Conservation (phyloP, 2,888 invertebrate genomes). For the Macropis europaea region DNA sequence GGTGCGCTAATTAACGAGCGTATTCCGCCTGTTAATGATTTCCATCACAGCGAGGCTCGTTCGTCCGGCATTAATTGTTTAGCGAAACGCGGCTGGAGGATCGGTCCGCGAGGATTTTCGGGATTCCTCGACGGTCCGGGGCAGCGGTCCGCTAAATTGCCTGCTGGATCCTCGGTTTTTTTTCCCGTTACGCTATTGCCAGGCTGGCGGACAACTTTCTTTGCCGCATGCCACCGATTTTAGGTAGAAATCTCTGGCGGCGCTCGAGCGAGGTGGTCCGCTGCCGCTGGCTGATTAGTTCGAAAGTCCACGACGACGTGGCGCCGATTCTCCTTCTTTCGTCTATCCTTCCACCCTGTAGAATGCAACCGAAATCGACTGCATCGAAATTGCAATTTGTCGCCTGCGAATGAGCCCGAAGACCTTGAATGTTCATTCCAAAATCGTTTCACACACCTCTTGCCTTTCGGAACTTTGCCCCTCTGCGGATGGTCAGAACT, state of each 20-base stretch:
- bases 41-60: constrained; percentile 29
- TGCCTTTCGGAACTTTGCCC: no score
- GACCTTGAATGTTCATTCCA: no score
- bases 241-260: constrained; percentile 49
- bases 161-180: constrained; percentile 7
- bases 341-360: neutral
- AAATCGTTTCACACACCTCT: no score
- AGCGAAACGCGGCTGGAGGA: constrained; percentile 1
- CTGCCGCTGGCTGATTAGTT: constrained; percentile 25
- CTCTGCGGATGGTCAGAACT: no score
- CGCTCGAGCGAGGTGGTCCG: constrained; percentile 61
- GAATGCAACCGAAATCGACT: no score
- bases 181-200: constrained; percentile 36
- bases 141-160: constrained; percentile 35
- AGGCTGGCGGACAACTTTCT: constrained; percentile 57
- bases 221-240: constrained; percentile 64
- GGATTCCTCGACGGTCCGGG: constrained; percentile 5
- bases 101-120: neutral
- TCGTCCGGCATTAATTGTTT: constrained; percentile 36
- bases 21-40: constrained; percentile 42
- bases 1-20: constrained; percentile 25
- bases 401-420: no score
- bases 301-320: constrained; percentile 29
- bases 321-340: constrained; percentile 32
- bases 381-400: no score